Percentiles rank a stretch among this genome's conserved stretches.
These are phyloP conservation scores for Notechis scutatus DNA, from an alignment of 2,113 vertebrate species.

Conservation along the genomic window DNA sequence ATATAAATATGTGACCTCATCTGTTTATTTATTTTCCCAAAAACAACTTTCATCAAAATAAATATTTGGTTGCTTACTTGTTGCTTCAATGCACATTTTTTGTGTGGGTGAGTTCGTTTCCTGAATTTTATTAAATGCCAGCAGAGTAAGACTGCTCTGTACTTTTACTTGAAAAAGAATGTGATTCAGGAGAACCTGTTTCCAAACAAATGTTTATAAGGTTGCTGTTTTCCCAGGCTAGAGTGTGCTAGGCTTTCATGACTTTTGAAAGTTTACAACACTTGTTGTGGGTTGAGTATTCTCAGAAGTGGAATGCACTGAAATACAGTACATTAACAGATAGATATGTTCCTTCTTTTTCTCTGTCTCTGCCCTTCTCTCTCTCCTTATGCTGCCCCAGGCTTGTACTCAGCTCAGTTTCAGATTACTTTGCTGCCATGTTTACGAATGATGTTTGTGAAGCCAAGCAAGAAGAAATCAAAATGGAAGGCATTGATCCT, in stretches of 20 bases:
- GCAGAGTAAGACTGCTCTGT: background rate
- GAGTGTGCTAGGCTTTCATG: background rate
- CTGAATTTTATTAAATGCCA: background rate
- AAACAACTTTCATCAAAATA: background rate
- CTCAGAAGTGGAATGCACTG: background rate
- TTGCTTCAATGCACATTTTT: background rate
- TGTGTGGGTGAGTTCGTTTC: background rate
- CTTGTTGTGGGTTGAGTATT: background rate
- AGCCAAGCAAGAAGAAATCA: slow-evolving; percentile 82
- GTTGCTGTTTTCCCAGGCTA: background rate
- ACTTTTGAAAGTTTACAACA: too few relatives aligned
- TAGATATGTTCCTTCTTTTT: background rate
- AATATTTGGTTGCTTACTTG: background rate
- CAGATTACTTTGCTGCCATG: slow-evolving; percentile 82
- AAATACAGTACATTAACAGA: background rate
- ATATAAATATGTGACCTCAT: background rate
- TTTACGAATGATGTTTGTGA: slow-evolving; percentile 82
- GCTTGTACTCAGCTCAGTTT: slow-evolving; percentile 80
- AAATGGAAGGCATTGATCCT: slow-evolving; percentile 82
- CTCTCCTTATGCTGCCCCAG: slow-evolving; percentile 51
- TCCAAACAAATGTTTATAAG: background rate
- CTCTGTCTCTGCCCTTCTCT: background rate
- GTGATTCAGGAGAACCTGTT: background rate
- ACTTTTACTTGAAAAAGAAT: background rate
- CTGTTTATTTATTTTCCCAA: background rate